Base-by-base conservation (phyloP, 1,140 invertebrate species). In the Glomeris maerens region DNA sequence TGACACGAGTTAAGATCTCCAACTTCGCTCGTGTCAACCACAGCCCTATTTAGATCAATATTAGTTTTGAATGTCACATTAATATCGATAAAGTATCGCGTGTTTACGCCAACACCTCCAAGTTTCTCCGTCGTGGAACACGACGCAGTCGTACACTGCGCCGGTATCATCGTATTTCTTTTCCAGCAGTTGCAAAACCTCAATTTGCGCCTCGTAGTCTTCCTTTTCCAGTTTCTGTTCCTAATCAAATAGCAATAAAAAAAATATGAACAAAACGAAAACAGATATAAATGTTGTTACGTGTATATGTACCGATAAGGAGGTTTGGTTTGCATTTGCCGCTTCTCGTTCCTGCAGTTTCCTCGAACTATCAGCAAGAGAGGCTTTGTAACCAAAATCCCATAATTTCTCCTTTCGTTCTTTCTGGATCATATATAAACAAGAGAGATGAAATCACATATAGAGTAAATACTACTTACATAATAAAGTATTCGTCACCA, bases 111-210 rank as follows among this genome's bases (percentile, higher is more conserved):
- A 14, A 39, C n/a, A 84, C 81, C 78, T 73, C 84, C 86, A 83
- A 57, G 75, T 73, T 45, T 74, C 55, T 49, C 87, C 85, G 74
- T 91, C 81, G 65, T 94, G 75, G 66, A 89, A 97, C 10, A 97
- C 76, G 47, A 98, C 73, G 73, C 89, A 92, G 66, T 98, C 94
- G 68, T 84, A 93, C 10, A 85, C 78, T 21, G 90, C 89, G 22
- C 91, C 88, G 48, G 79, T 63, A 68, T 96, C 89, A 52, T 66
- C 72, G 64, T 81, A 88, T 62, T 92, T 90, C 66, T 95, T 96
- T 57, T 98, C 93, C 42, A 83, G 49, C 28, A 55, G 62, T 26
- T 48, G 83, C 22, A 97, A 69, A 46, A 88, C 72, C 57, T 98
- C 93, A 27, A 95, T 67, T 62, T 80, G 78, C 17, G 80, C 77